Percentiles rank a stretch among this genome's conserved stretches.
phyloP scores from a whole-genome alignment of 2,888 invertebrate genomes.

The Amaurobius ferox region DNA sequence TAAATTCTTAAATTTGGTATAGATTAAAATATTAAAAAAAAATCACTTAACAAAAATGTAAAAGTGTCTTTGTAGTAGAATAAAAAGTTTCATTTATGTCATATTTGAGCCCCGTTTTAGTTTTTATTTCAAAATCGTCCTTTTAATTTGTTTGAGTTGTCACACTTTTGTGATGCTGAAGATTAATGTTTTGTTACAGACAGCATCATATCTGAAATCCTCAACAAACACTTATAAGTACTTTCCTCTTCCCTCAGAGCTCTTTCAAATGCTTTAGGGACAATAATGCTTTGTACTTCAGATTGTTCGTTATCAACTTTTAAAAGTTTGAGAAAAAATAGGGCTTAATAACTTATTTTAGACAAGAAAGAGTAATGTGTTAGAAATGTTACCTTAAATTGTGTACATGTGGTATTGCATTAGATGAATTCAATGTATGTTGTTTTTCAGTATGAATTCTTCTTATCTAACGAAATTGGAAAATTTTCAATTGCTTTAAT shows the following conservation, averaged over 20 bases:
- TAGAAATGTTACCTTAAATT: neutral
- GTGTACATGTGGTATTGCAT: too few species aligned
- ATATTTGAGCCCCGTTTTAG: neutral
- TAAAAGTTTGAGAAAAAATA: neutral
- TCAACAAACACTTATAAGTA: constrained; percentile 1
- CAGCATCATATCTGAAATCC: neutral
- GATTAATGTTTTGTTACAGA: constrained; percentile 5
- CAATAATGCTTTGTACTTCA: neutral
- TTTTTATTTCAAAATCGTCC: neutral
- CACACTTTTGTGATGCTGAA: neutral
- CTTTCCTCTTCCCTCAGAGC: neutral
- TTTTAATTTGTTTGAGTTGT: neutral
- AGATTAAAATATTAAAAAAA: too few species aligned
- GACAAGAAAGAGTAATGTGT: neutral
- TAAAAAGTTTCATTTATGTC: too few species aligned
- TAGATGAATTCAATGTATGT: too few species aligned
- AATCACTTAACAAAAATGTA: too few species aligned
- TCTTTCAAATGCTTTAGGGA: neutral
- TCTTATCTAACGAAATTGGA: too few species aligned
- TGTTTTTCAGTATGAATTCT: too few species aligned
- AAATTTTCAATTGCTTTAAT: too few species aligned
- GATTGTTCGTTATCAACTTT: constrained; percentile 9
- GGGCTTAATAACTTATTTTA: neutral
- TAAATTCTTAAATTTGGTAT: too few species aligned
- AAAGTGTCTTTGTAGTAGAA: too few species aligned